Evolutionary conservation across 2,888 invertebrate genomes (phyloP).

Genomic region (Malacosoma neustria): DNA sequence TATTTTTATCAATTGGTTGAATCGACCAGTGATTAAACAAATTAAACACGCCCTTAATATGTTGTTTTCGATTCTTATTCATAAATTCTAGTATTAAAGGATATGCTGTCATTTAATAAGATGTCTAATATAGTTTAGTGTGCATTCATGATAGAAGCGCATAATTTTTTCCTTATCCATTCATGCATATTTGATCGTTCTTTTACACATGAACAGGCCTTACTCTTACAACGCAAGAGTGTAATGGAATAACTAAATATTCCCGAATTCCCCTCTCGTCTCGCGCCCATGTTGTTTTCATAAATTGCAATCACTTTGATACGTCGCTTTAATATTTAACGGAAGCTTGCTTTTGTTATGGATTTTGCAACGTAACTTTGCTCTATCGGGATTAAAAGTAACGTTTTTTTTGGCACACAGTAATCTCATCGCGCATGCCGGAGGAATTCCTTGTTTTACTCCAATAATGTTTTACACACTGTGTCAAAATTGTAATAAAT

Average conservation of each 20-base stretch:
- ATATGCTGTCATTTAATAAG: too few relatives aligned
- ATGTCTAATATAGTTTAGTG: too few relatives aligned
- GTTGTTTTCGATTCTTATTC: too few relatives aligned
- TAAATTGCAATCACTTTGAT: conserved; percentile 37
- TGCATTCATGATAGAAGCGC: too few relatives aligned
- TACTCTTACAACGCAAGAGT: conserved; percentile 20
- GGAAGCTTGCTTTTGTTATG: conserved; percentile 4
- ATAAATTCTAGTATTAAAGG: too few relatives aligned
- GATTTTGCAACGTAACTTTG: conserved; percentile 4
- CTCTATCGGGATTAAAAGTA: conserved; percentile 1
- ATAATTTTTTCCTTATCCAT: neutral
- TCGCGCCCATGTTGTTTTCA: conserved; percentile 22
- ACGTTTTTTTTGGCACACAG: conserved; percentile 1
- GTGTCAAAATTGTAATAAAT: too few relatives aligned
- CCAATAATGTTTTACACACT: too few relatives aligned
- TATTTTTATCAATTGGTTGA: too few relatives aligned
- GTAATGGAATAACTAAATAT: conserved; percentile 33
- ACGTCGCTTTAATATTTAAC: conserved; percentile 24
- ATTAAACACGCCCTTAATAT: too few relatives aligned
- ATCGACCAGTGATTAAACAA: too few relatives aligned
- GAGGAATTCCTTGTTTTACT: too few relatives aligned
- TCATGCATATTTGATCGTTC: neutral
- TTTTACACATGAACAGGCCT: neutral
- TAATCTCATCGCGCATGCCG: neutral
- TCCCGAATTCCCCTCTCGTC: conserved; percentile 8